Percentiles rank a stretch among this genome's conserved stretches.
Conservation (phyloP, 2,113 vertebrate species). For the Notarius lentiginosus region DNA sequence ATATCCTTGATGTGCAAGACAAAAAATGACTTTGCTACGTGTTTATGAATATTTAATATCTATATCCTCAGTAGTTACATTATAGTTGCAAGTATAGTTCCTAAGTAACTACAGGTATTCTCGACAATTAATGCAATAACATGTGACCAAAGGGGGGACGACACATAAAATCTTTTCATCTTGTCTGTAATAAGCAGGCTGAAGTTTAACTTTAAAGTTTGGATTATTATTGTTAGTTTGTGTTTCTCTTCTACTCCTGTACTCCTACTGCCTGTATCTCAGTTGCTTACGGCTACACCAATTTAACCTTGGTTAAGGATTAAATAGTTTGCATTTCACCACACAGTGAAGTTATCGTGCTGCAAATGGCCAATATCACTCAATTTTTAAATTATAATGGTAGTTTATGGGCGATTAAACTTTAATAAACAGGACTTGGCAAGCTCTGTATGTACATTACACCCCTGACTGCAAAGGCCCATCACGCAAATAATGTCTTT, state of each 20-base stretch:
- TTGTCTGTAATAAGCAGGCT: background rate
- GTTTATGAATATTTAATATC: background rate
- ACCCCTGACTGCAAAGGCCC: background rate
- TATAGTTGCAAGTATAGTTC: background rate
- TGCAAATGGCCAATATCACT: slow-evolving; percentile 15
- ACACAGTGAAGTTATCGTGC: slow-evolving; percentile 8
- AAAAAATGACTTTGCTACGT: background rate
- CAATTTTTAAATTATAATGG: slow-evolving; percentile 31
- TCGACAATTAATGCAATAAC: slow-evolving; percentile 16
- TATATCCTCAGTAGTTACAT: background rate
- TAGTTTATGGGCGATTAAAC: slow-evolving; percentile 34
- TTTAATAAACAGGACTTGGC: slow-evolving; percentile 49
- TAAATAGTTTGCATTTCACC: slow-evolving; percentile 3
- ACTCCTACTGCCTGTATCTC: background rate
- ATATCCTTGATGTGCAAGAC: background rate
- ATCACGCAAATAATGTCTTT: slow-evolving; percentile 37
- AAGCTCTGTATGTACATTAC: slow-evolving; percentile 37
- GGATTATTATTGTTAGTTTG: background rate
- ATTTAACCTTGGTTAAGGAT: slow-evolving; percentile 26
- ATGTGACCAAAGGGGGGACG: background rate
- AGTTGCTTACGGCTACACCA: slow-evolving; percentile 18
- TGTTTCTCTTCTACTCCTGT: background rate
- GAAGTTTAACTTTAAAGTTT: background rate
- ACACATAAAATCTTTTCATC: background rate
- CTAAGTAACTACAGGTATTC: slow-evolving; percentile 5